Percentiles rank a stretch among this genome's conserved stretches.
These are phyloP conservation scores for Caenorhabditis briggsae DNA, from an alignment of 1,140 invertebrate genomes.

Conservation along the genomic window DNA sequence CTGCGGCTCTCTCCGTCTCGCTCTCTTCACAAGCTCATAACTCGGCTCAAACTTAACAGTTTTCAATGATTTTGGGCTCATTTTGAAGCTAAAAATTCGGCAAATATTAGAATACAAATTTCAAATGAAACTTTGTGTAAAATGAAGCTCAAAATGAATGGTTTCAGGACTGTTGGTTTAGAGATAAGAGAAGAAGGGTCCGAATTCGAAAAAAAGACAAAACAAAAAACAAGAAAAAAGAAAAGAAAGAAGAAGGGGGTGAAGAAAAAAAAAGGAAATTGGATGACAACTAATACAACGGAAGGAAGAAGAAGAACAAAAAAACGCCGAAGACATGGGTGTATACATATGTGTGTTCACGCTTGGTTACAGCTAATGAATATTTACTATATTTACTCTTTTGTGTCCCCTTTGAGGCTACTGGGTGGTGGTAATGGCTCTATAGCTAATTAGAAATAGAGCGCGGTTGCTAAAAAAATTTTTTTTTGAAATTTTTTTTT, in stretches of 20 bases:
- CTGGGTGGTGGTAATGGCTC: not conserved
- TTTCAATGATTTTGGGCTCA: too few relatives aligned
- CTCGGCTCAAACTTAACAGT: too few relatives aligned
- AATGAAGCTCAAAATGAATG: not conserved
- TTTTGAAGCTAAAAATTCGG: too few relatives aligned
- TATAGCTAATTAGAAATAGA: not conserved
- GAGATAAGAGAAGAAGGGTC: not conserved
- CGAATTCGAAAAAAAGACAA: not conserved
- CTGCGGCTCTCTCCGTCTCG: too few relatives aligned
- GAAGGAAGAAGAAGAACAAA: not conserved
- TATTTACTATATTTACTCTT: not conserved
- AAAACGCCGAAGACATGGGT: not conserved
- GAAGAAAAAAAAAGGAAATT: not conserved
- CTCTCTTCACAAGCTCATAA: too few relatives aligned
- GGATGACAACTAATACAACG: constrained; percentile 29
- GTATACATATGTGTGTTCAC: constrained; percentile 7
- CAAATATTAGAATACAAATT: too few relatives aligned
- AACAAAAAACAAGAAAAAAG: not conserved
- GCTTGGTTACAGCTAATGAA: constrained; percentile 25
- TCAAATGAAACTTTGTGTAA: too few relatives aligned
- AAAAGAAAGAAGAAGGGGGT: not conserved
- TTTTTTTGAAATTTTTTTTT: too few relatives aligned
- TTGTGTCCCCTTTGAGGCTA: not conserved
- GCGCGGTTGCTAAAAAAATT: too few relatives aligned
- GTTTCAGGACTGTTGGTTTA: not conserved